A percentile compares a stretch with the other conserved stretches of the same genome.
These are phyloP conservation scores for Schmidtea mediterranea DNA, from an alignment of 1,140 invertebrate genomes.

Conservation along the genomic window DNA sequence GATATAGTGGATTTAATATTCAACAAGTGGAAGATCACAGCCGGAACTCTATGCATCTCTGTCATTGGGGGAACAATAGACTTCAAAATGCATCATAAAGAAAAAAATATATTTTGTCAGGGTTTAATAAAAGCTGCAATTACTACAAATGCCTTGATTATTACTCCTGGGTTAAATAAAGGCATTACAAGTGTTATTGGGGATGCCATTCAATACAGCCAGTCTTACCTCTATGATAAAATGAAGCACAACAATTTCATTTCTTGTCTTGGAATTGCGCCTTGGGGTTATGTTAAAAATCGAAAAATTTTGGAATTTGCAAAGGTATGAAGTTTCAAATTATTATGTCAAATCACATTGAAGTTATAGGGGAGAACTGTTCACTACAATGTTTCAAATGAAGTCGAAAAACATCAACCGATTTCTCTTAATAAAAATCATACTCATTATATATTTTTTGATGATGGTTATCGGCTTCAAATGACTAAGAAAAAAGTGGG, in stretches of 20 bases:
- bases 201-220: constrained; percentile 35
- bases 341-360: too few species aligned
- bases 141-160: constrained; percentile 82
- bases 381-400: constrained; percentile 15
- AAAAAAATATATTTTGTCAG: constrained; percentile 53
- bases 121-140: constrained; percentile 57
- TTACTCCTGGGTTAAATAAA: constrained; percentile 77
- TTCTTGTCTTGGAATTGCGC: constrained; percentile 56
- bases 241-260: constrained; percentile 27
- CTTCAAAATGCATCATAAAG: constrained; percentile 50
- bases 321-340: too few species aligned
- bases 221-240: constrained; percentile 61
- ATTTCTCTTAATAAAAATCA: constrained; percentile 56
- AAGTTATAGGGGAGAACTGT: constrained; percentile 8
- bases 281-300: constrained; percentile 83
- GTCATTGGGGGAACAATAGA: constrained; percentile 86
- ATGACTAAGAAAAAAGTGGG: too few species aligned
- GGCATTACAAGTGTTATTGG: constrained; percentile 34
- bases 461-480: constrained; percentile 44
- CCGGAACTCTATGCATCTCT: constrained; percentile 47
- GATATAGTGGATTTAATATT: constrained; percentile 65
- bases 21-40: constrained; percentile 54
- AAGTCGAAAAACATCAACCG: constrained; percentile 15
- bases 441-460: constrained; percentile 78
- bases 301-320: constrained; percentile 33